Evolutionary conservation across 2,797 vertebrate species (phyloP).

Genomic region (Etheostoma nigrum): DNA sequence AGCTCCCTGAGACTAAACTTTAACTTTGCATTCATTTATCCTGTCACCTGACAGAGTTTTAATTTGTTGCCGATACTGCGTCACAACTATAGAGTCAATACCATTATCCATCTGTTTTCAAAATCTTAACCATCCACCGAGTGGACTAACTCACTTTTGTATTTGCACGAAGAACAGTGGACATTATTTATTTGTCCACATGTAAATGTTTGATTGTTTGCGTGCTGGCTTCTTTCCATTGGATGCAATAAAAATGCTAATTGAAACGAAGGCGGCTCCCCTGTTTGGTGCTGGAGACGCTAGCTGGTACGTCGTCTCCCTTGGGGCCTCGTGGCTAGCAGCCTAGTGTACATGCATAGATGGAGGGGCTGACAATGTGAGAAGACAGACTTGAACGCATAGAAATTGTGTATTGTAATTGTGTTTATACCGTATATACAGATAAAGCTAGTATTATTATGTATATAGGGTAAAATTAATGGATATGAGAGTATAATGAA

Average conservation of each 20-base stretch:
- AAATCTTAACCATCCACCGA: conserved; percentile 36
- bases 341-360: conserved; percentile 31
- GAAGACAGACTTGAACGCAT: neutral
- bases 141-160: conserved; percentile 45
- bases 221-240: conserved; percentile 58
- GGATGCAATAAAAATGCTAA: conserved; percentile 82
- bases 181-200: conserved; percentile 64
- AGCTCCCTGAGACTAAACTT: conserved; percentile 65
- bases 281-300: conserved; percentile 41
- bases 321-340: conserved; percentile 45
- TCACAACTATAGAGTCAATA: conserved; percentile 25
- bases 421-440: neutral
- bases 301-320: conserved; percentile 49
- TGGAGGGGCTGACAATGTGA: conserved; percentile 25
- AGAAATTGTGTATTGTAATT: neutral
- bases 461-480: conserved; percentile 1
- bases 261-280: conserved; percentile 71
- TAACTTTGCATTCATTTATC: conserved; percentile 58
- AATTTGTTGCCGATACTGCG: conserved; percentile 40
- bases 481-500: conserved; percentile 1
- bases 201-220: conserved; percentile 77
- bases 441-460: neutral
- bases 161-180: conserved; percentile 64
- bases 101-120: conserved; percentile 44
- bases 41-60: conserved; percentile 41